Percentiles rank a stretch among this genome's conserved stretches.
phyloP scores from a whole-genome alignment of 2,113 vertebrate species.

The Mola mola region DNA sequence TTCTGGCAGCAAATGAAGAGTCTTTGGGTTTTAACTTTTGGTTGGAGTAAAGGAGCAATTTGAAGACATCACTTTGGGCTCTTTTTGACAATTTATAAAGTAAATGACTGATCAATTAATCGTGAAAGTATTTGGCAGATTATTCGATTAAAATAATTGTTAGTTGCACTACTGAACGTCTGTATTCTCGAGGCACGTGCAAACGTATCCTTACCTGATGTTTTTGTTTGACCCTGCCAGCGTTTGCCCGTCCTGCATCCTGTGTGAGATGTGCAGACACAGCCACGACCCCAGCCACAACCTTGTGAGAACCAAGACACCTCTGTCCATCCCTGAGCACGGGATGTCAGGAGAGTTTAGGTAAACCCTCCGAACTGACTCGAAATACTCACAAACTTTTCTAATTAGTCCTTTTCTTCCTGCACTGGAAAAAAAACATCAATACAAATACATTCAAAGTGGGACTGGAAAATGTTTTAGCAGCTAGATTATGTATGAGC shows the following conservation, averaged over 20 bases:
- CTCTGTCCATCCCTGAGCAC: conserved; percentile 85
- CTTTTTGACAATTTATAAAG: no score
- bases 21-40: no score
- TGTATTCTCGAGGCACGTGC: no score
- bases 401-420: conserved; percentile 23
- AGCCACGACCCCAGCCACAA: conserved; percentile 90
- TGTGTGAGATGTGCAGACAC: conserved; percentile 90
- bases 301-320: conserved; percentile 90
- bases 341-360: conserved; percentile 82
- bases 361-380: conserved; percentile 61
- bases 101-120: no score
- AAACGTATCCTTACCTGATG: neutral
- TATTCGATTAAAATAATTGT: no score
- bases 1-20: no score
- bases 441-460: conserved; percentile 30
- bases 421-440: conserved; percentile 25
- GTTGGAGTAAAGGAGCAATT: no score
- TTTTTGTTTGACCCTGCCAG: conserved; percentile 67
- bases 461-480: conserved; percentile 24
- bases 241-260: conserved; percentile 91
- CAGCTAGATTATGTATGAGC: conserved; percentile 47
- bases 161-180: neutral
- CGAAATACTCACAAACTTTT: conserved; percentile 20
- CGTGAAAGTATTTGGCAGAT: no score
- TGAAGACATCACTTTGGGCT: no score